Evolutionary conservation across 2,888 invertebrate species (phyloP), one percentile per base, ranked within the genome.

Genomic region (Eupithecia insigniata): DNA sequence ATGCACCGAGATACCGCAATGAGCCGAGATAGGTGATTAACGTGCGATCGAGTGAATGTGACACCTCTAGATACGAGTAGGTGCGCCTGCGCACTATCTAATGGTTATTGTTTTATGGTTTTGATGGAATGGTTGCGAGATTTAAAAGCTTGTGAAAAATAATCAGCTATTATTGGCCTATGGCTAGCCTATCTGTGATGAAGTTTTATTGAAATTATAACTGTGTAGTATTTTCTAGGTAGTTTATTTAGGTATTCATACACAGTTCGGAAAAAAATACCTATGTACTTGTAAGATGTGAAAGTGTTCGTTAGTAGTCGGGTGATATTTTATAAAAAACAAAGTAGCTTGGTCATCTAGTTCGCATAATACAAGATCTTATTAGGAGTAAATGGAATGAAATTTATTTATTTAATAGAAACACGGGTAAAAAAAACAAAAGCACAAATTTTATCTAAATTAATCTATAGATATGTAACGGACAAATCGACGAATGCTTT

Each of bases 1-100:
- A 78, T 76, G 76, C 72, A 67, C 18, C 36, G 32, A 74, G 75
- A 76, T 78, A 78, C 65, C 67, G 74, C 74, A 74, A 69, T 67
- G 73, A 70, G 73, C 67, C 39, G 68, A 71, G 51, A 67, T 58
- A 22, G n/a, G 60, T 70, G 67, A 74, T 66, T 71, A 74, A 71
- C 71, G 74, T 74, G 74, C 69, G 74, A 74, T 67, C 58, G 65
- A 22, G 39, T 28, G 32, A 30, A 61, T 28, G 58, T 68, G 34
- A 64, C 69, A 28, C 64, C 26, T 26, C 36, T 58, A 16, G 60
- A 60, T 60, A 36, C 36, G 2, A 2, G 30, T 30, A 28, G 26
- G 16, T 6, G 16, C 28, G 5, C 26, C 18, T 12, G 22, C 26
- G 22, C 28, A n/a, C 22, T 65, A 36, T 51, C 55, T 66, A 66